These are phyloP conservation scores for Botia kubotai DNA, from an alignment of 2,797 vertebrate genomes.

Conservation along the genomic window DNA sequence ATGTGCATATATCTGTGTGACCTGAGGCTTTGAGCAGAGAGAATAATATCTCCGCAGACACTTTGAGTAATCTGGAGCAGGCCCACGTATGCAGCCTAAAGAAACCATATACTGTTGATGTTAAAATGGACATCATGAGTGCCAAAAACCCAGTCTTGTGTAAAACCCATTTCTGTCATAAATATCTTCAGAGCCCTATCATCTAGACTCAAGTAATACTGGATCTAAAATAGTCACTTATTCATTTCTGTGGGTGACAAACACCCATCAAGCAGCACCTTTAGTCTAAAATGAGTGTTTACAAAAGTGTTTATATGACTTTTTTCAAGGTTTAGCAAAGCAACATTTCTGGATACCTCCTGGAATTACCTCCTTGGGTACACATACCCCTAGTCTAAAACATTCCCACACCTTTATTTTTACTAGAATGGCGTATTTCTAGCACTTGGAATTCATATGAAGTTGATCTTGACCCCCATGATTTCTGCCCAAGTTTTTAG, in stretches of 20 bases:
- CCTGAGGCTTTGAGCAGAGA: slow-evolving; percentile 33
- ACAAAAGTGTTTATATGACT: background rate
- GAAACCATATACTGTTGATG: background rate
- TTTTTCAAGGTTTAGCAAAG: no score
- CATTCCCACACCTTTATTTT: background rate
- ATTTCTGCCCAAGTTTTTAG: slow-evolving; percentile 55
- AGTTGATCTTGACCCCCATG: background rate
- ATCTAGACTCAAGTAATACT: no score
- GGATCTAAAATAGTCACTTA: no score
- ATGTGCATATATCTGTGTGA: slow-evolving; percentile 29
- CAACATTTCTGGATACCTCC: no score
- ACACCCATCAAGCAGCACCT: background rate
- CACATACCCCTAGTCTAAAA: background rate
- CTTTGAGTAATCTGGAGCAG: slow-evolving; percentile 8
- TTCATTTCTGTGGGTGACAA: background rate
- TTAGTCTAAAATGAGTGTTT: background rate
- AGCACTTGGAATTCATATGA: background rate
- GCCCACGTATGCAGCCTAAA: slow-evolving; percentile 16
- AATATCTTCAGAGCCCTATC: no score
- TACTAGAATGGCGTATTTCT: background rate
- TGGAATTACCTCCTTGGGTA: background rate
- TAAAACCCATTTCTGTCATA: no score
- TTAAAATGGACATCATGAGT: slow-evolving; percentile 9
- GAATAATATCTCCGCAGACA: slow-evolving; percentile 11
- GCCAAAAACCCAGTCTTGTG: background rate